Percentiles rank a stretch among this genome's conserved stretches.
phyloP scores from a whole-genome alignment of 2,888 invertebrate species.

The Hymenopus coronatus region DNA sequence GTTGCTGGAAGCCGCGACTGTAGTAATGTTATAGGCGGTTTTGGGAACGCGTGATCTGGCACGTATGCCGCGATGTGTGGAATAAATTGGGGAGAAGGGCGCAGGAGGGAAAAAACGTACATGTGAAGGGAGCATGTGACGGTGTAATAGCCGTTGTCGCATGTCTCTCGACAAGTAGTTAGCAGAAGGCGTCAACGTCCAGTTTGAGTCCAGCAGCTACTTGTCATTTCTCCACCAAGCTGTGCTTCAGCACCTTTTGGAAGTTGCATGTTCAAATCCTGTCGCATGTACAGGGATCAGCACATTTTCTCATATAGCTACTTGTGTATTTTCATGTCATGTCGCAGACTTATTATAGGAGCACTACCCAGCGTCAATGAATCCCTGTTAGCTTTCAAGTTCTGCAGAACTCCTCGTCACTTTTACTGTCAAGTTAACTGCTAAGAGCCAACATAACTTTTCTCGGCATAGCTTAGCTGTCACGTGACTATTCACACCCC shows the following conservation, averaged over 20 bases:
- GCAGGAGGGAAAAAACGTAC: not conserved
- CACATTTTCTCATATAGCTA: too few relatives aligned
- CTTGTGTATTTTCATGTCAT: too few relatives aligned
- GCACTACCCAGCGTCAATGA: too few relatives aligned
- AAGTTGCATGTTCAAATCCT: not conserved
- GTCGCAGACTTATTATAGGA: too few relatives aligned
- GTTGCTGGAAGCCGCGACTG: not conserved
- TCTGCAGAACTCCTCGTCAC: too few relatives aligned
- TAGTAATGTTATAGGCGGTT: conserved; percentile 17
- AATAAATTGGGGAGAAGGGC: conserved; percentile 19
- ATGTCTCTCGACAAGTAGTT: not conserved
- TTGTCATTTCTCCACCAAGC: not conserved
- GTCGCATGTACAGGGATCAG: too few relatives aligned
- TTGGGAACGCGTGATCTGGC: conserved; percentile 27
- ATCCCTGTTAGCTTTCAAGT: too few relatives aligned
- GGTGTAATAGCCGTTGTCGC: not conserved
- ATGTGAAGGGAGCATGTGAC: not conserved
- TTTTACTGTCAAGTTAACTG: too few relatives aligned
- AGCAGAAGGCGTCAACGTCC: not conserved
- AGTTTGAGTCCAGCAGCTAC: not conserved
- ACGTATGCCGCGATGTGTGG: conserved; percentile 20
- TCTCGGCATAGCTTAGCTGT: too few relatives aligned
- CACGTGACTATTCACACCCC: too few relatives aligned
- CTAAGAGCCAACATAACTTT: too few relatives aligned
- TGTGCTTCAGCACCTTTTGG: not conserved